phyloP scores from a whole-genome alignment of 2,888 invertebrate species.

The Euclidia mi region DNA sequence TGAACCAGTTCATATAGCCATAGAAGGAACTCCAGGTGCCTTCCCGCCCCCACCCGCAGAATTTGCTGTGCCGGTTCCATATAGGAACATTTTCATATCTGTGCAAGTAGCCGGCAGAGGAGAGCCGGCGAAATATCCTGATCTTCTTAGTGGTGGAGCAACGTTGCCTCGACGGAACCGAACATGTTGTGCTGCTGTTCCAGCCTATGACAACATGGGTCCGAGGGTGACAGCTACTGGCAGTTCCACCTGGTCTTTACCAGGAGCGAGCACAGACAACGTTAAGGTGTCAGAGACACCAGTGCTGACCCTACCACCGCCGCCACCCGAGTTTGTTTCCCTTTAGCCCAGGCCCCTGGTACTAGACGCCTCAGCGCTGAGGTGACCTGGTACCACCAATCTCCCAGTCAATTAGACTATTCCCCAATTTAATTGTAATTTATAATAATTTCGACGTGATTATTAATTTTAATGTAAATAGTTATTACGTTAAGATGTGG shows the following conservation, averaged over 20 bases:
- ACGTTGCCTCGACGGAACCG: slow-evolving; percentile 87
- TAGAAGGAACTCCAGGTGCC: slow-evolving; percentile 88
- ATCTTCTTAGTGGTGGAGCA: slow-evolving; percentile 90
- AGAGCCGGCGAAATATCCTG: slow-evolving; percentile 92
- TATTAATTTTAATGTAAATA: slow-evolving; percentile 81
- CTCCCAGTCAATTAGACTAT: slow-evolving; percentile 87
- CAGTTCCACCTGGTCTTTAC: slow-evolving; percentile 95
- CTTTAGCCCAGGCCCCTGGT: slow-evolving; percentile 88
- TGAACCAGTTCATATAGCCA: slow-evolving; percentile 91
- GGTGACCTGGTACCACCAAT: slow-evolving; percentile 86
- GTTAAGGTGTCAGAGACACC: slow-evolving; percentile 80
- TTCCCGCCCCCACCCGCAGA: slow-evolving; percentile 89
- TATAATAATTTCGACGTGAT: slow-evolving; percentile 77
- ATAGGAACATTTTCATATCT: slow-evolving; percentile 96
- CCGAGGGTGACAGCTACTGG: slow-evolving; percentile 97
- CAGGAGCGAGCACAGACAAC: slow-evolving; percentile 88
- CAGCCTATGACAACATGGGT: slow-evolving; percentile 97
- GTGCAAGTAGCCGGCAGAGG: slow-evolving; percentile 92
- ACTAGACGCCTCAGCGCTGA: slow-evolving; percentile 82
- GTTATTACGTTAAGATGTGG: slow-evolving; percentile 71
- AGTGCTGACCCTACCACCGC: slow-evolving; percentile 87
- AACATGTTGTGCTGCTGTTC: slow-evolving; percentile 87
- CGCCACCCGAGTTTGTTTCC: slow-evolving; percentile 88
- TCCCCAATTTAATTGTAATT: slow-evolving; percentile 80
- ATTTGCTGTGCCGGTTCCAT: slow-evolving; percentile 88